These are phyloP conservation scores for Epinotia demarniana DNA, from an alignment of 2,888 invertebrate genomes.

Conservation along the genomic window DNA sequence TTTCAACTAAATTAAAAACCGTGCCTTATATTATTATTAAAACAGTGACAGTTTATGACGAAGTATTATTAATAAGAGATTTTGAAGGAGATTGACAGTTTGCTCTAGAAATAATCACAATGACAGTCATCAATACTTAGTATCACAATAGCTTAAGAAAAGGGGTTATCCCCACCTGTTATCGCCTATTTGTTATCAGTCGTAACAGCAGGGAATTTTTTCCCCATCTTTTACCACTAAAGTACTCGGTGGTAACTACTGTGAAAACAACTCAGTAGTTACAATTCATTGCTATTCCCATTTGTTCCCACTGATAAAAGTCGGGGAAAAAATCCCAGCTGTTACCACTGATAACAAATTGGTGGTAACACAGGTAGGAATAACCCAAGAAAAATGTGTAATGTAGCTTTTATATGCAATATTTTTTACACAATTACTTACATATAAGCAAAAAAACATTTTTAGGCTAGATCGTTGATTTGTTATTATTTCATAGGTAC, in stretches of 20 bases:
- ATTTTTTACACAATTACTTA: constrained; percentile 23
- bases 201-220: too few relatives aligned
- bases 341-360: too few relatives aligned
- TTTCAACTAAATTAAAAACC: background rate
- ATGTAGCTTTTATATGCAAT: constrained; percentile 24
- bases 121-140: constrained; percentile 8
- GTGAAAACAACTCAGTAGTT: too few relatives aligned
- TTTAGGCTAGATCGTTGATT: constrained; percentile 40
- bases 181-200: too few relatives aligned
- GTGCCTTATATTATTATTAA: background rate
- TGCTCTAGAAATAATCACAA: constrained; percentile 23
- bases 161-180: too few relatives aligned
- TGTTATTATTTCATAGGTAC: constrained; percentile 28
- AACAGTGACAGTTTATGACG: background rate
- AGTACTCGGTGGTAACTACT: too few relatives aligned
- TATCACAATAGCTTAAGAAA: constrained; percentile 37
- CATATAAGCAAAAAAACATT: constrained; percentile 19
- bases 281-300: too few relatives aligned
- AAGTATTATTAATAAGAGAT: constrained; percentile 23
- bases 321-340: too few relatives aligned
- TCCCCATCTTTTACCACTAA: too few relatives aligned
- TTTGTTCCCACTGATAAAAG: too few relatives aligned
- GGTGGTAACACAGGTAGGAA: too few relatives aligned
- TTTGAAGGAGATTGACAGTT: constrained; percentile 30
- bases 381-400: background rate